Percentiles rank a stretch among this genome's conserved stretches.
Conservation (phyloP, 2,113 vertebrate genomes). For the Vulpes vulpes region DNA sequence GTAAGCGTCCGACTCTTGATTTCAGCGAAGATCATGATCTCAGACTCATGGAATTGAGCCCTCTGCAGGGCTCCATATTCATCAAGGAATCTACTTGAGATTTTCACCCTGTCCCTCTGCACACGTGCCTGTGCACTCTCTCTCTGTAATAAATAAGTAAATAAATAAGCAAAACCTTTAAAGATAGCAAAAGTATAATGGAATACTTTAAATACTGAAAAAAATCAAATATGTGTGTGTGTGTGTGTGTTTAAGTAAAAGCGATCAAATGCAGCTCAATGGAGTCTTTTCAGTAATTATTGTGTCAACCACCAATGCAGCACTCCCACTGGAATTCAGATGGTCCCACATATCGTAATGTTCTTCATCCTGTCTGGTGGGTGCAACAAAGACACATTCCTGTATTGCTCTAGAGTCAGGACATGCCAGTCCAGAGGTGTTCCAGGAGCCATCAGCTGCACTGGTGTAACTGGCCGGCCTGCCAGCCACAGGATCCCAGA, state of each 20-base stretch:
- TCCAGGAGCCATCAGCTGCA: background rate
- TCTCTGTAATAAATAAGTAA: background rate
- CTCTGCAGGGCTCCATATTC: background rate
- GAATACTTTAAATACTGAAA: conserved; percentile 4
- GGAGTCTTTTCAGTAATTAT: background rate
- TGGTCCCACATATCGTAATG: rapidly evolving
- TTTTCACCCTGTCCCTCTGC: background rate
- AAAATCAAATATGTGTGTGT: no score
- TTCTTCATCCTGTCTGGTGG: background rate
- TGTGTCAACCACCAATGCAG: background rate
- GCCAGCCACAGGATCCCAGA: background rate
- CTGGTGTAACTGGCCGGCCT: background rate
- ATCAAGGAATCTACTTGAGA: background rate
- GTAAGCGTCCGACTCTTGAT: background rate
- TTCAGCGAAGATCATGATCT: background rate
- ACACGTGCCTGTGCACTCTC: background rate
- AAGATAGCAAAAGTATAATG: background rate
- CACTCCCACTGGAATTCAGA: background rate
- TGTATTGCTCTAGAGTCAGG: background rate
- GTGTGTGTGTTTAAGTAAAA: background rate
- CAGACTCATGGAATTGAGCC: background rate
- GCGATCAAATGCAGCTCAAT: background rate
- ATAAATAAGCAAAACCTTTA: background rate
- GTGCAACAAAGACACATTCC: background rate
- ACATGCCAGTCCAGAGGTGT: background rate